Base-by-base conservation (phyloP, 2,113 vertebrate species). In the Centropristis striata region DNA sequence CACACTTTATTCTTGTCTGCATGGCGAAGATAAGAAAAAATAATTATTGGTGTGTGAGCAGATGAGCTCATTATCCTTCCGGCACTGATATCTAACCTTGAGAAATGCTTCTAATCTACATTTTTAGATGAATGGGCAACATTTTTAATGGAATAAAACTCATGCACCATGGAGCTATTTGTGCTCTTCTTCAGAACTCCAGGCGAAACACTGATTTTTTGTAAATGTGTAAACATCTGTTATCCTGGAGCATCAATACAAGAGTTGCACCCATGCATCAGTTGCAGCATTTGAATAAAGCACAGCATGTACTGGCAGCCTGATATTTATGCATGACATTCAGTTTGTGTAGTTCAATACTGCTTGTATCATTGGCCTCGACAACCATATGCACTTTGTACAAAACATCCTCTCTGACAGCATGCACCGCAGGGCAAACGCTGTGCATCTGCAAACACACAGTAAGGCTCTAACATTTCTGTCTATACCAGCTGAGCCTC, bases 361-460 rank as follows among this genome's bases (percentile, higher is more conserved):
- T 32, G 60, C 36, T 44, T 15, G 21, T 32, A 28, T 3, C 0
- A 1, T 16, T 53, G 39, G n/a, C 49, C 47, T 27, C 27, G n/a
- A 32, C 36, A 73, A 16, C 58, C 18, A 57, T 13, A 25, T 75
- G 23, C 58, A 53, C 50, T 72, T 32, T 80, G 12, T 21, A 46
- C 16, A 68, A 65, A 61, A 64, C 7, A 23, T 75, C 42, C 54
- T 71, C 50, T 54, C 20, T 77, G 64, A 60, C 50, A 81, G 44
- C 21, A 74, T 44, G 47, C 36, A 60, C 77, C 2, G 8, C 28
- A 70, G 46, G 51, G 68, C 13, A 58, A 70, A 71, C 47, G n/a
- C 49, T 55, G n/a, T 51, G 3, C 9, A 37, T 84, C 57, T 69
- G 59, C 51, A 78, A 60, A 53, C 42, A 15, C 54, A 12, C 42